These are phyloP conservation scores for Microctonus aethiopoides DNA, from an alignment of 2,888 invertebrate genomes.

Conservation along the genomic window DNA sequence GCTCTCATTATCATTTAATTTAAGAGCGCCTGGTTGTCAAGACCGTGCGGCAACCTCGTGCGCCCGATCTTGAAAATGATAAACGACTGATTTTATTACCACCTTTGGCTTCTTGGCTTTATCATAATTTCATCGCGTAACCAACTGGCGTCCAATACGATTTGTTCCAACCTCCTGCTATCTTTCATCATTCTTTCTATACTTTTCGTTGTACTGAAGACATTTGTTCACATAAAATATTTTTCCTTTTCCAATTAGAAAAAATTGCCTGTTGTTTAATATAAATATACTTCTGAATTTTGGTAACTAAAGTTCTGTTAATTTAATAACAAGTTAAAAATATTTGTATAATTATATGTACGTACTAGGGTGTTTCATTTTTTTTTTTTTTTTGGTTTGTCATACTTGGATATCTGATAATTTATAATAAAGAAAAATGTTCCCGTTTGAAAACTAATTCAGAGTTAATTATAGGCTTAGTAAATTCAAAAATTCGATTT, in stretches of 20 bases:
- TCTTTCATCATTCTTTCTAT: neutral
- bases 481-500: too few relatives aligned
- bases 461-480: too few relatives aligned
- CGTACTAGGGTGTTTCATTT: too few relatives aligned
- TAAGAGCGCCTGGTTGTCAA: constrained; percentile 35
- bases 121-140: constrained; percentile 29
- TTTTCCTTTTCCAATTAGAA: neutral
- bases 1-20: constrained; percentile 36
- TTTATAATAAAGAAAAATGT: too few relatives aligned
- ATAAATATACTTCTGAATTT: neutral
- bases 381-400: too few relatives aligned
- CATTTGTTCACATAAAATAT: neutral
- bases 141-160: constrained; percentile 15
- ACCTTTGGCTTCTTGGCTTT: constrained; percentile 18
- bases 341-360: neutral
- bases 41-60: constrained; percentile 18
- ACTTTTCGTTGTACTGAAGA: neutral
- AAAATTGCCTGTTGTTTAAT: neutral
- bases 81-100: constrained; percentile 33
- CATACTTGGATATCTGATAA: too few relatives aligned
- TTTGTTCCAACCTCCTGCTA: neutral
- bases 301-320: neutral
- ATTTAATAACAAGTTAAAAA: neutral
- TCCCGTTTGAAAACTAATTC: too few relatives aligned
- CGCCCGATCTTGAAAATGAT: constrained; percentile 31